These are phyloP conservation scores for Anhinga rufa DNA, from an alignment of 2,113 vertebrate species.

Conservation along the genomic window DNA sequence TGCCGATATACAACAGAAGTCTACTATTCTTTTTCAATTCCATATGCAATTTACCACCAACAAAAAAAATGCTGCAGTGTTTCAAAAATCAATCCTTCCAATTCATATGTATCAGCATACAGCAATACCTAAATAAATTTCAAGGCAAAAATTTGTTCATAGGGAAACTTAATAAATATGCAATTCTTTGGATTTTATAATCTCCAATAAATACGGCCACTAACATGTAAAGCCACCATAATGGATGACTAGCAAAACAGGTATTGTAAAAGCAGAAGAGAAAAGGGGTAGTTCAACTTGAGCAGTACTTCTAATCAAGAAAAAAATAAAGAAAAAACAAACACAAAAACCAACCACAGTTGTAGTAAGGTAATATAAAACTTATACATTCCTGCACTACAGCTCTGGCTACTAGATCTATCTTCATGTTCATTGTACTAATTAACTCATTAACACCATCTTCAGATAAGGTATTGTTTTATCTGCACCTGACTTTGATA, in stretches of 20 bases:
- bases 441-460: conserved; percentile 20
- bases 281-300: background rate
- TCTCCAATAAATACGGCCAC: background rate
- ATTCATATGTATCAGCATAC: background rate
- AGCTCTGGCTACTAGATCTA: background rate
- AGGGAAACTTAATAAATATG: background rate
- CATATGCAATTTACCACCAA: background rate
- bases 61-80: background rate
- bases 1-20: background rate
- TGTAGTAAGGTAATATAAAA: background rate
- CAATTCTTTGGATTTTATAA: background rate
- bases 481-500: background rate
- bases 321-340: too few relatives aligned
- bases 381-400: background rate
- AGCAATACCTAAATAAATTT: background rate
- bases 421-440: background rate
- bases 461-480: background rate
- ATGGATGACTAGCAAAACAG: background rate
- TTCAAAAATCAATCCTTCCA: background rate
- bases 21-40: background rate
- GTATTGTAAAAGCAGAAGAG: background rate
- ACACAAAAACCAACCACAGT: background rate
- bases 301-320: background rate
- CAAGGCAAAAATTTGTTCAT: background rate
- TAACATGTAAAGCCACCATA: background rate